A percentile compares a stretch with the other conserved stretches of the same genome.
Evolutionary conservation across 2,797 vertebrate species (phyloP).

Genomic region (Hemitrygon akajei): DNA sequence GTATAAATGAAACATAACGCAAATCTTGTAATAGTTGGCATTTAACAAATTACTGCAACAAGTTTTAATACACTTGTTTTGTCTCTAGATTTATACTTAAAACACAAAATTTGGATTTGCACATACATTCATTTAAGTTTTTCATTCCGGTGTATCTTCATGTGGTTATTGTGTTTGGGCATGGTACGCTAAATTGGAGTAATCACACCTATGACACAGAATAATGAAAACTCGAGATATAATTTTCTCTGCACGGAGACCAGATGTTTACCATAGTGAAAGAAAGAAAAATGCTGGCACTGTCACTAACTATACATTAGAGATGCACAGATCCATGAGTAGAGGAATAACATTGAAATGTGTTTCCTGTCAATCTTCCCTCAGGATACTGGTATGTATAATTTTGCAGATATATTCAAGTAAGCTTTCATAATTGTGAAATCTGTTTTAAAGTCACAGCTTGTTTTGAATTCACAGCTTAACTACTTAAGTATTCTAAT

Average conservation of each 20-base stretch:
- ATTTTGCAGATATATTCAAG: slow-evolving; percentile 38
- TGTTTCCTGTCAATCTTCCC: not conserved
- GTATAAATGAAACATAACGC: not conserved
- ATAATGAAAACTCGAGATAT: not conserved
- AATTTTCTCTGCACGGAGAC: not conserved
- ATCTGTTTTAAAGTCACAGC: not conserved
- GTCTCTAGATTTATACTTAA: not conserved
- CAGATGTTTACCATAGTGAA: not conserved
- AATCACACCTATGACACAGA: not conserved
- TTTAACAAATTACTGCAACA: not conserved
- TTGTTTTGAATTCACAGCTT: slow-evolving; percentile 1
- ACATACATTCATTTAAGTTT: not conserved
- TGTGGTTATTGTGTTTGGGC: not conserved
- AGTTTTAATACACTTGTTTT: not conserved
- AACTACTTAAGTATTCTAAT: slow-evolving; percentile 19
- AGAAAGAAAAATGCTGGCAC: not conserved
- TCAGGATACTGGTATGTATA: slow-evolving; percentile 22
- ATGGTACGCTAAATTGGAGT: not conserved
- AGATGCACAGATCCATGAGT: not conserved
- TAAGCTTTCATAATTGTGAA: not conserved
- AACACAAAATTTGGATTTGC: not conserved
- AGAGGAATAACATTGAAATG: not conserved
- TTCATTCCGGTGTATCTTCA: not conserved
- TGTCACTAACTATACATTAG: not conserved
- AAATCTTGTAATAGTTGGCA: not conserved